These are phyloP conservation scores for Agrochola macilenta DNA, from an alignment of 2,888 invertebrate species.

Conservation along the genomic window DNA sequence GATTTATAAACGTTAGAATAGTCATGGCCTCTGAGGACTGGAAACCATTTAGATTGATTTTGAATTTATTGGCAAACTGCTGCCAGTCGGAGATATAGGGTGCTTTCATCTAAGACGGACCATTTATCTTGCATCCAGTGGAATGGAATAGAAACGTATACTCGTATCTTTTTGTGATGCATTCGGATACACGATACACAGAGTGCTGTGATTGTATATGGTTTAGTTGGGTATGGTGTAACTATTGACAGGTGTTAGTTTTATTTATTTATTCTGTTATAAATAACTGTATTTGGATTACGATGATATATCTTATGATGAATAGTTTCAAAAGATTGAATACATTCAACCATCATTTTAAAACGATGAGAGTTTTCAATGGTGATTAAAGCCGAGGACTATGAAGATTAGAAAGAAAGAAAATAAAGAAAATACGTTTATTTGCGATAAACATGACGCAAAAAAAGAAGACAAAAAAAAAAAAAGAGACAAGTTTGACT, in stretches of 20 bases:
- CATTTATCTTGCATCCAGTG: conserved; percentile 80
- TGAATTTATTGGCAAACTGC: conserved; percentile 85
- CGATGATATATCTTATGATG: no score
- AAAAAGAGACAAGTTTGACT: no score
- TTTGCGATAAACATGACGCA: no score
- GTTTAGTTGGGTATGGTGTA: conserved; percentile 3
- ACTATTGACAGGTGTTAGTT: background rate
- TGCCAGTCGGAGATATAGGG: conserved; percentile 71
- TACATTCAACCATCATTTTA: background rate
- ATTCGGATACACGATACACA: conserved; percentile 47
- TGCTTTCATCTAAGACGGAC: conserved; percentile 82
- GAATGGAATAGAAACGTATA: conserved; percentile 62
- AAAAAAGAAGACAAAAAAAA: no score
- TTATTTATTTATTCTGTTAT: background rate
- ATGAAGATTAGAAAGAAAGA: background rate
- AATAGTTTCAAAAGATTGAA: background rate
- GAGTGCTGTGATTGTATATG: conserved; percentile 38
- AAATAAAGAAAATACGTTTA: no score
- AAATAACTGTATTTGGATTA: background rate
- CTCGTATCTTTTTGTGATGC: conserved; percentile 61
- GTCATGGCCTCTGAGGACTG: conserved; percentile 63
- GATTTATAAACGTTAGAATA: conserved; percentile 66
- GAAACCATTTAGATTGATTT: conserved; percentile 82
- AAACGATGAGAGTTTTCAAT: background rate
- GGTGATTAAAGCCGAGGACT: background rate